A percentile compares a stretch with the other conserved stretches of the same genome.
phyloP scores from a whole-genome alignment of 2,113 vertebrate species.

The Noturus placidus region DNA sequence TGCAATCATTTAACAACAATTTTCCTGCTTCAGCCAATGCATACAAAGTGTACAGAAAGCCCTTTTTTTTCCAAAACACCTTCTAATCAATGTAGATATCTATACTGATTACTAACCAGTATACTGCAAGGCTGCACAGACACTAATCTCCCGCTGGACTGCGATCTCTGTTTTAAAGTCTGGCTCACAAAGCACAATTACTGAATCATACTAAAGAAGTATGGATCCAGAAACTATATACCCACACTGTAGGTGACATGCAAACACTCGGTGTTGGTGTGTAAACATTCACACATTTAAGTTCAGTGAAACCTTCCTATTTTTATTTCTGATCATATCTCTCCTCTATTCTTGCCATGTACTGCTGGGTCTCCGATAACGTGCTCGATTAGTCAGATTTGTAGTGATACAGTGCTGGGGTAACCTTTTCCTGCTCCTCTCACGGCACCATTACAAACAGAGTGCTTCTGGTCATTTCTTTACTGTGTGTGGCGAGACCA shows the following conservation, averaged over 20 bases:
- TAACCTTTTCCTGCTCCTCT: neutral
- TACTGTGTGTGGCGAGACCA: neutral
- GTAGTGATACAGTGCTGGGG: conserved; percentile 27
- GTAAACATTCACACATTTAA: neutral
- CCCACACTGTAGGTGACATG: neutral
- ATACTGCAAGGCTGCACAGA: neutral
- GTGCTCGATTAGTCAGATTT: conserved; percentile 35
- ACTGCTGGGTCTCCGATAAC: conserved; percentile 12
- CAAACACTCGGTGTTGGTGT: neutral
- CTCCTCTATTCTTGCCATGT: neutral
- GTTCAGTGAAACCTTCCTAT: neutral
- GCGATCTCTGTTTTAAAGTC: neutral
- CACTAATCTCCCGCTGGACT: neutral
- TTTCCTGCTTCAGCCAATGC: conserved; percentile 20
- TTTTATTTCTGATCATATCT: neutral
- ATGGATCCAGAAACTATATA: neutral
- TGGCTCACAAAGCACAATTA: neutral
- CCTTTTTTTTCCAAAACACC: conserved; percentile 11
- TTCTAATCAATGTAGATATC: conserved; percentile 29
- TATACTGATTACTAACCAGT: neutral
- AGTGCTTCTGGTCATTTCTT: neutral
- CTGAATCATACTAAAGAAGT: neutral
- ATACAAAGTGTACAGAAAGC: conserved; percentile 34
- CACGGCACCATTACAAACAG: conserved; percentile 16
- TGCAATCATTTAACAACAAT: conserved; percentile 34